Percentiles rank a stretch among this genome's conserved stretches.
Evolutionary conservation across 2,888 invertebrate genomes (phyloP).

Genomic region (Campoplex capitator): DNA sequence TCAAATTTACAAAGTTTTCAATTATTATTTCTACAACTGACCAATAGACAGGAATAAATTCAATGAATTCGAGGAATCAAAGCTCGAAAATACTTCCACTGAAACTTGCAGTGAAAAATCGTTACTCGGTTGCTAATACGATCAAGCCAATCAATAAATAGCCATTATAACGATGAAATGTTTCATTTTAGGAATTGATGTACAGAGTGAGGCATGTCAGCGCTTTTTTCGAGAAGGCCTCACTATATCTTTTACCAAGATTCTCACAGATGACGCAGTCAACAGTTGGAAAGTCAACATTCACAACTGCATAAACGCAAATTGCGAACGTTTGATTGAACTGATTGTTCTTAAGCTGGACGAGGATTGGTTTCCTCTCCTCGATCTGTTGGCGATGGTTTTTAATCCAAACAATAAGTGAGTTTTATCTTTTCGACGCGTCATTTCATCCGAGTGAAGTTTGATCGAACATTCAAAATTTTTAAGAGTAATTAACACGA

Average conservation of each 20-base stretch:
- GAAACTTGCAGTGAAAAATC: neutral
- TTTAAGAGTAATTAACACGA: neutral
- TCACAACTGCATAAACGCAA: slow-evolving; percentile 97
- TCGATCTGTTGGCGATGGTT: slow-evolving; percentile 96
- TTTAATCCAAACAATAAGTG: slow-evolving; percentile 98
- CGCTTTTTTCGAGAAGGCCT: slow-evolving; percentile 97
- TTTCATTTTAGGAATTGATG: slow-evolving; percentile 90
- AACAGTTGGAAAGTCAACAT: slow-evolving; percentile 99
- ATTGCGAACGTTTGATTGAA: slow-evolving; percentile 96
- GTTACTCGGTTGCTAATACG: too few species aligned
- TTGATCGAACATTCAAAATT: neutral
- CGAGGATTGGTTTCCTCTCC: slow-evolving; percentile 95
- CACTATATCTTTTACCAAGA: slow-evolving; percentile 97
- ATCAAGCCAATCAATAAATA: neutral
- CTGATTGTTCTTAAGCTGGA: slow-evolving; percentile 96
- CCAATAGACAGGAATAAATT: neutral
- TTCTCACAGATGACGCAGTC: slow-evolving; percentile 98
- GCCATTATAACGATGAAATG: neutral
- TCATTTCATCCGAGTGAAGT: neutral
- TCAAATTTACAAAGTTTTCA: neutral
- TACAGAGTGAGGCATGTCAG: slow-evolving; percentile 95
- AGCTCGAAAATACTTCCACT: neutral
- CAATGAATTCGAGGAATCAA: neutral
- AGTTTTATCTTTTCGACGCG: slow-evolving; percentile 78
- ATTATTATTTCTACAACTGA: neutral